Base-by-base conservation (phyloP, 2,888 invertebrate genomes). In the Volucella inanis region DNA sequence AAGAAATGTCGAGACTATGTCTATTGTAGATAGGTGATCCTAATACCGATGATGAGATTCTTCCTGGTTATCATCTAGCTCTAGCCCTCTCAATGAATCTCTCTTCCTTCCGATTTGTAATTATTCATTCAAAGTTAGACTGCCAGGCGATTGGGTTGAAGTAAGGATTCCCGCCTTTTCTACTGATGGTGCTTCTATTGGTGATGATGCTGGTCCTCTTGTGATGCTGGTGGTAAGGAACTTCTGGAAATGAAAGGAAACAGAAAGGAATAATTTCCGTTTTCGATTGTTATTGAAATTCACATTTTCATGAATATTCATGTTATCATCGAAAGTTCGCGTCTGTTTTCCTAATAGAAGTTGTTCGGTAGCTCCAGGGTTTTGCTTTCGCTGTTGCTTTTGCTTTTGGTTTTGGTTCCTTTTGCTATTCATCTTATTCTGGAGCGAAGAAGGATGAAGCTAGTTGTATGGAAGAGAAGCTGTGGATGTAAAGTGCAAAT, bases 271-370 rank as follows among this genome's bases (percentile, higher is more conserved):
- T 85, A 85, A 85, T 85, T 85, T 85, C 76, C 85, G 85, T 85
- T 85, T 85, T 85, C 85, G 81, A 85, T 85, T 85, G 85, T 85
- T 84, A 85, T 85, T 85, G 85, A 85, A 85, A 85, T 85, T 72
- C 85, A 81, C 85, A 81, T 76, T 85, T 85, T 72, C 81, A 85
- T 85, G 85, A 85, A 85, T 85, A 85, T 85, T 85, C 85, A 85
- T 85, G 67, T 18, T 65, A 85, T 81, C 75, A 85, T 85, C 68
- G 75, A 85, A 85, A 81, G 72, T 85, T 85, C 85, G 85, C 77
- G 81, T 85, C 85, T 85, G 81, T 81, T 85, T 85, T 81, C 67
- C 67, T 76, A 68, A 77, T 76, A 72, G 71, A 57, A 68, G 62
- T 72, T 81, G 18, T 15, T 38, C 59, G 65, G 38, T 14, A 47